Base-by-base conservation (phyloP, 2,888 invertebrate genomes). In the Listrodromus nycthemerus region DNA sequence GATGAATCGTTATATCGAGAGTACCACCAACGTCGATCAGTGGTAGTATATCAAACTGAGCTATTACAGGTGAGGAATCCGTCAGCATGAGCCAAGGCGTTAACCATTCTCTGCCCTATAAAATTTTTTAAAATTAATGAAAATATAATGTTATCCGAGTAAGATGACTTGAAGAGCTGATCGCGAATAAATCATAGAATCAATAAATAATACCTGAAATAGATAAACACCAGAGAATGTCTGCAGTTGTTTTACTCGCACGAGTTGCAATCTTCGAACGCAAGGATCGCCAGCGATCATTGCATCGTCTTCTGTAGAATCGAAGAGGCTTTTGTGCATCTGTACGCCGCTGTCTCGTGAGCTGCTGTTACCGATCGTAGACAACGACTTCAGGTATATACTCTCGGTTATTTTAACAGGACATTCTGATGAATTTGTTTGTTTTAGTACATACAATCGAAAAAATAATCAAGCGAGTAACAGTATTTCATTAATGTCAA, bases 11-110 rank as follows among this genome's bases (percentile, higher is more conserved):
- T 80, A 94, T 92, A 70, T 93, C 93, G 1, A 94, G 90, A 4
- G 94, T 94, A 50, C 94, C 94, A 27, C 94, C 94, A 82, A 94
- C 93, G 82, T 94, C 94, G 37, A 94, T 89, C 79, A 94, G 92
- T 10, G 94, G 94, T 50, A 94, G 85, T 84, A 94, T 89, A 82
- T 94, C 91, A 87, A 94, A 93, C 73, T 93, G 93, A 2, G 91
- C 90, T 55, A 94, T 90, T 41, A 94, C 91, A 16, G 93, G 94
- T 78, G 88, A 89, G 19, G 85, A 80, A 83, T 94, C 94, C 1
- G 92, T 92, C 48, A 94, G 87, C 50, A 93, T 91, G 41, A 94
- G 83, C 94, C 94, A 94, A 2, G 94, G 93, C 10, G 94, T 94
- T 81, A 94, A 91, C 93, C 93, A 93, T 74, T 94, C 94, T 83